Evolutionary conservation across 2,888 invertebrate species (phyloP).

Genomic region (Cyclophora punctaria): DNA sequence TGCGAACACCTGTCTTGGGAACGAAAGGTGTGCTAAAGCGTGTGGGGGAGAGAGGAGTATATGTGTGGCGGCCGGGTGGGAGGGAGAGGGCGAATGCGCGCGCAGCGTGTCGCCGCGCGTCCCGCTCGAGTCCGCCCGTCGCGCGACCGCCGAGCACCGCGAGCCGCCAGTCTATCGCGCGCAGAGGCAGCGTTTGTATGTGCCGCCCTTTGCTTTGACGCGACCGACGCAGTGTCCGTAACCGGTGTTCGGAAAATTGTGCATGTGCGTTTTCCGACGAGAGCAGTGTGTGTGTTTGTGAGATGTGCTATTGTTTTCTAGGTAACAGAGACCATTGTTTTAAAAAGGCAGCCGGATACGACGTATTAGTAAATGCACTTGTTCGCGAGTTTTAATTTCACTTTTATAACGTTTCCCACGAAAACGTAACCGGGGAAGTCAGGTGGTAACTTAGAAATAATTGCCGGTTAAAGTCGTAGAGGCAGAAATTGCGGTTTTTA

Average conservation of each 20-base stretch:
- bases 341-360: slow-evolving; percentile 58
- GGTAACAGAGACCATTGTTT: slow-evolving; percentile 60
- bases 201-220: slow-evolving; percentile 64
- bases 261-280: slow-evolving; percentile 74
- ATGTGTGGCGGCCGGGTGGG: slow-evolving; percentile 35
- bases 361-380: slow-evolving; percentile 46
- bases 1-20: slow-evolving; percentile 72
- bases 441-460: slow-evolving; percentile 19
- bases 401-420: slow-evolving; percentile 47
- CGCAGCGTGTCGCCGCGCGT: slow-evolving; percentile 61
- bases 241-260: slow-evolving; percentile 74
- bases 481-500: slow-evolving; percentile 22
- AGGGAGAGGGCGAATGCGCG: slow-evolving; percentile 61
- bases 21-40: slow-evolving; percentile 70
- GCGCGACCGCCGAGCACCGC: slow-evolving; percentile 8
- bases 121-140: slow-evolving; percentile 51
- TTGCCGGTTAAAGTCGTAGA: slow-evolving; percentile 17
- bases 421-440: slow-evolving; percentile 31
- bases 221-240: slow-evolving; percentile 73
- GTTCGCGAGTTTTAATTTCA: slow-evolving; percentile 50
- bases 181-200: slow-evolving; percentile 63
- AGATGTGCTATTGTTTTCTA: slow-evolving; percentile 75
- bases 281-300: slow-evolving; percentile 72
- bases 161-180: slow-evolving; percentile 68
- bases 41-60: slow-evolving; percentile 45